Evolutionary conservation across 1,140 invertebrate genomes (phyloP), one percentile per base, ranked within the genome.

Genomic region (Tetranychus urticae): DNA sequence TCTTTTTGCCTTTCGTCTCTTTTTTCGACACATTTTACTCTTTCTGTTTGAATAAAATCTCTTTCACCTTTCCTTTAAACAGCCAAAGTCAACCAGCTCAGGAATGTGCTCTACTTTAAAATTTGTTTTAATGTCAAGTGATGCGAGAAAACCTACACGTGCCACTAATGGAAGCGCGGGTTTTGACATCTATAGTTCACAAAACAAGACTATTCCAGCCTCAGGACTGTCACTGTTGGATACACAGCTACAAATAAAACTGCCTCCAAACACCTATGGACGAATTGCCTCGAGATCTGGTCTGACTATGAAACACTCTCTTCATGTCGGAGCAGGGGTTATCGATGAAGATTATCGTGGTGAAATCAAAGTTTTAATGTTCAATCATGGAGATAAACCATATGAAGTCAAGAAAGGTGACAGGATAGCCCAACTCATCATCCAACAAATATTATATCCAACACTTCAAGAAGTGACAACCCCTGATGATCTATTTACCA

Each of bases 271-370:
- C 8, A 91, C 85, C 66, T 98, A 98, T 73, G 96, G 93, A 7
- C 76, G 94, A 67, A 79, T 99, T 46, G 94, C 94, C 4, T 93
- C 96, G 5, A 80, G 94, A 59, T 97, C 92, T 62, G 94, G 94
- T 0, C 75, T 98, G 46, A 91, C 94, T 36, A 81, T 81, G 52
- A 98, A 98, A 74, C 80, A 94, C 72, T 87, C 85, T 63, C 93
- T 99, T 68, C 91, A 98, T 77, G 88, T 97, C 68, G 93, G 92
- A 86, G 88, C 88, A 74, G 90, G 90, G 55, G 90, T 96, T 0
- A 82, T 94, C 56, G 90, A 96, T 74, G 79, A 82, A 71, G 90
- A 94, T 70, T 93, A 90, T 69, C 79, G 92, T 66, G 94, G 93
- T 5, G 87, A 92, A 71, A 74, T 99, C 39, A 88, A 88, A 46